Evolutionary conservation across 2,888 invertebrate genomes (phyloP).

Genomic region (Choristoneura rosaceana): DNA sequence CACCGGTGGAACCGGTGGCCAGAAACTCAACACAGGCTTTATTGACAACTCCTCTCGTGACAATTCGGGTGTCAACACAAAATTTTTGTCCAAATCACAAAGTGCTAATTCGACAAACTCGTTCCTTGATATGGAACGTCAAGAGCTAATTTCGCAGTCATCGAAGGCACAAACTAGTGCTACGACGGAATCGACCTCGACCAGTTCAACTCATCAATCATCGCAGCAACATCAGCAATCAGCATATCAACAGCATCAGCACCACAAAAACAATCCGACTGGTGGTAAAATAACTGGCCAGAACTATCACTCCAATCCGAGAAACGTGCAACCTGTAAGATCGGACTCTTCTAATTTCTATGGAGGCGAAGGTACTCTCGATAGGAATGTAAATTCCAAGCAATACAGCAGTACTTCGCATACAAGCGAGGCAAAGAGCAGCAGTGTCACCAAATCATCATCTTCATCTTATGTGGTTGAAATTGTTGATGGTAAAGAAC

Average conservation of each 20-base stretch:
- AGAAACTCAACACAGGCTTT: constrained; percentile 78
- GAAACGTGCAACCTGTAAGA: constrained; percentile 62
- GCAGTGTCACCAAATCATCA: constrained; percentile 85
- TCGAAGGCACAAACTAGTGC: constrained; percentile 53
- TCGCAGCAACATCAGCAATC: constrained; percentile 43
- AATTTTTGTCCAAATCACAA: constrained; percentile 65
- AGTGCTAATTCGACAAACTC: constrained; percentile 72
- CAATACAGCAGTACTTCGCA: constrained; percentile 74
- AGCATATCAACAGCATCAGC: constrained; percentile 49
- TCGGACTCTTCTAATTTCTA: constrained; percentile 73
- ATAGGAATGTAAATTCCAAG: constrained; percentile 67
- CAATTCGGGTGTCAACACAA: constrained; percentile 57
- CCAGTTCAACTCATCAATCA: constrained; percentile 28
- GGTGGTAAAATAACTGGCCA: constrained; percentile 63
- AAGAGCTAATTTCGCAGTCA: constrained; percentile 66
- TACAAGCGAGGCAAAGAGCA: constrained; percentile 82
- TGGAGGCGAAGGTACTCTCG: constrained; percentile 70
- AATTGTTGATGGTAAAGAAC: constrained; percentile 87
- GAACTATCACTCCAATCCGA: constrained; percentile 63
- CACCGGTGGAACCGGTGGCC: constrained; percentile 70
- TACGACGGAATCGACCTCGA: constrained; percentile 44
- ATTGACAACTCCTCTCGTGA: constrained; percentile 65
- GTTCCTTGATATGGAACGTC: constrained; percentile 77
- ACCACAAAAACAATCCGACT: constrained; percentile 65
- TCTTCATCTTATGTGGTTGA: constrained; percentile 88